Conservation (phyloP, 2,113 vertebrate genomes). For the Xiphophorus couchianus region DNA sequence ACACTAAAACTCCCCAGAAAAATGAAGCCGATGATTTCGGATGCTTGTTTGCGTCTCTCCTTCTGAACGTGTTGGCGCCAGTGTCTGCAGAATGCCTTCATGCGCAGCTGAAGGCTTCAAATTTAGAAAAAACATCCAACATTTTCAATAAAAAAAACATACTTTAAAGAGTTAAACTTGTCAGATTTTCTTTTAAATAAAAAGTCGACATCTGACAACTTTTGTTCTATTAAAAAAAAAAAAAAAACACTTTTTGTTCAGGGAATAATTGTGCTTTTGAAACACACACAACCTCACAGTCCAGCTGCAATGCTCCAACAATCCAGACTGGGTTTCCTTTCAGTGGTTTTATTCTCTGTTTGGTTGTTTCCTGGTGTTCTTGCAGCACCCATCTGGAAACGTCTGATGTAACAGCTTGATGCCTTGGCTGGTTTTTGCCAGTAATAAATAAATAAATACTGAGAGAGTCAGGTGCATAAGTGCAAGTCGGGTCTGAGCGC, state of each 20-base stretch:
- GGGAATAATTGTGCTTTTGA: conserved; percentile 61
- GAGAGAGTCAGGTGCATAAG: conserved; percentile 52
- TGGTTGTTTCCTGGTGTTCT: no score
- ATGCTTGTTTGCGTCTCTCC: not conserved
- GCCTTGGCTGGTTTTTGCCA: conserved; percentile 65
- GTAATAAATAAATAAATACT: conserved; percentile 82
- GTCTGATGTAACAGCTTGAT: conserved; percentile 61
- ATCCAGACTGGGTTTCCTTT: conserved; percentile 25
- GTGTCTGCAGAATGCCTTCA: conserved; percentile 16
- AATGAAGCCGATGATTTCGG: not conserved
- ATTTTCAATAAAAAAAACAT: conserved; percentile 48
- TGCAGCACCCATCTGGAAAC: conserved; percentile 20
- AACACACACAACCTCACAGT: conserved; percentile 47
- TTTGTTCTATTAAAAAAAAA: conserved; percentile 43
- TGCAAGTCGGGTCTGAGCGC: conserved; percentile 43
- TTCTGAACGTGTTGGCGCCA: conserved; percentile 2
- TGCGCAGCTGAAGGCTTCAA: not conserved
- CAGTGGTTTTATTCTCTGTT: not conserved
- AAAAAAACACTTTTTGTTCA: conserved; percentile 34
- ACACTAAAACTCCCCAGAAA: conserved; percentile 8
- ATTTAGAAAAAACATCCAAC: conserved; percentile 48
- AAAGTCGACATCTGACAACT: conserved; percentile 27
- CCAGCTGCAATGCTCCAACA: conserved; percentile 38
- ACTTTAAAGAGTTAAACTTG: conserved; percentile 45
- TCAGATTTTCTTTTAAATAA: conserved; percentile 21